Evolutionary conservation across 2,888 invertebrate genomes (phyloP).

Genomic region (Drepana falcataria): DNA sequence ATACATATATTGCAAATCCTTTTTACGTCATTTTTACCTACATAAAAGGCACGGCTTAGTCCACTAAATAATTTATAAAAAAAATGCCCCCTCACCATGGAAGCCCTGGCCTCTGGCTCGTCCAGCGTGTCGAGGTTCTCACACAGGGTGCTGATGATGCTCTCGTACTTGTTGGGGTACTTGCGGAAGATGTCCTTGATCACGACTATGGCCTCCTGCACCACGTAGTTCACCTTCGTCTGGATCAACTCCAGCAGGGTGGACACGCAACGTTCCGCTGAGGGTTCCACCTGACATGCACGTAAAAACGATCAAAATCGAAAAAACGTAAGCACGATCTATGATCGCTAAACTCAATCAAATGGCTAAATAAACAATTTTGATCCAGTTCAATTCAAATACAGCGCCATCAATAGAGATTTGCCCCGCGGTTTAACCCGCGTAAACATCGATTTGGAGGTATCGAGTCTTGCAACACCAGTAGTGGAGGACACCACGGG

Average conservation of each 20-base stretch:
- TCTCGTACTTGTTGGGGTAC: slow-evolving; percentile 99
- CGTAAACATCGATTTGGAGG: no score
- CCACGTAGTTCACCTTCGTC: slow-evolving; percentile 99
- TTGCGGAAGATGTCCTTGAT: slow-evolving; percentile 98
- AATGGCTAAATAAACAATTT: no score
- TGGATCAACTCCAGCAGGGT: slow-evolving; percentile 98
- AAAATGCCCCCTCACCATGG: slow-evolving; percentile 83
- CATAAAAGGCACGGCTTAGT: no score
- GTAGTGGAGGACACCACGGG: no score
- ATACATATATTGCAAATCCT: no score
- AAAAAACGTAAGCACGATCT: no score
- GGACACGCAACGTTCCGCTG: slow-evolving; percentile 98
- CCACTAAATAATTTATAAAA: background rate
- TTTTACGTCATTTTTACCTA: no score
- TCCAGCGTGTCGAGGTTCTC: slow-evolving; percentile 99
- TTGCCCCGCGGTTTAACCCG: no score
- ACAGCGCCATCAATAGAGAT: no score
- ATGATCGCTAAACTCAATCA: no score
- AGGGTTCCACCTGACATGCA: slow-evolving; percentile 86
- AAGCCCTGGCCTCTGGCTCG: slow-evolving; percentile 98
- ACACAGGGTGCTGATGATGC: slow-evolving; percentile 98
- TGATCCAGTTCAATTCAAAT: no score
- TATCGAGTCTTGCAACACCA: no score
- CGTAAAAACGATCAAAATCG: background rate
- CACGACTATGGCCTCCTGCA: slow-evolving; percentile 99